Evolutionary conservation across 2,888 invertebrate genomes (phyloP), one percentile per base, ranked within the genome.

Genomic region (Beris chalybata): DNA sequence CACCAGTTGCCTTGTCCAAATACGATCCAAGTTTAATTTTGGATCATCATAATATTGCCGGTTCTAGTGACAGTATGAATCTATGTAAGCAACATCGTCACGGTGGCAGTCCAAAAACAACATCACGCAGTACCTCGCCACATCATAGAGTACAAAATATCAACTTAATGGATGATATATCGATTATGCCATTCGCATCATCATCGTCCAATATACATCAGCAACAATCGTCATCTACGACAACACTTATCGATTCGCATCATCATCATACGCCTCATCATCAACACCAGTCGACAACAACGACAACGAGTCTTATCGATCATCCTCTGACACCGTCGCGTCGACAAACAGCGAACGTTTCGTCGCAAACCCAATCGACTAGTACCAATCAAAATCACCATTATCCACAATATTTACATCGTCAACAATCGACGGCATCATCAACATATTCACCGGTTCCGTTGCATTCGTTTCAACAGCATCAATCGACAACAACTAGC

Each of bases 1-100:
- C 84, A 73, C 85, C 85, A 68, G 83, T 82, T 72, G 82, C 83
- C 69, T 78, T 81, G 66, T 79, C 82, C 68, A 82, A 82, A 76
- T 79, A 81, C 56, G 76, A 74, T 68, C 71, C 73, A 38, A 71
- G 67, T 61, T 58, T 72, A 65, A 53, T 72, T 50, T 67, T 73
- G 57, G 73, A 72, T 71, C 72, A 72, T 70, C 71, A 70, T 61
- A 61, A 52, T 22, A 66, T 69, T 65, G 54, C 70, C 61, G 67
- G 69, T 57, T 67, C 71, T 65, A 72, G 71, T 71, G 70, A 73
- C 64, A 71, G 69, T 69, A 69, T 72, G 47, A 72, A 71, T 65
- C 70, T 73, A 56, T 72, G 64, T 69, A 79, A 78, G 72, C 74
- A 81, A 74, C 81, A 81, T 71, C 61, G 61, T 9, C 50, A 38